A percentile compares a stretch with the other conserved stretches of the same genome.
Conservation (phyloP, 2,888 invertebrate genomes). For the Meteorus colon region DNA sequence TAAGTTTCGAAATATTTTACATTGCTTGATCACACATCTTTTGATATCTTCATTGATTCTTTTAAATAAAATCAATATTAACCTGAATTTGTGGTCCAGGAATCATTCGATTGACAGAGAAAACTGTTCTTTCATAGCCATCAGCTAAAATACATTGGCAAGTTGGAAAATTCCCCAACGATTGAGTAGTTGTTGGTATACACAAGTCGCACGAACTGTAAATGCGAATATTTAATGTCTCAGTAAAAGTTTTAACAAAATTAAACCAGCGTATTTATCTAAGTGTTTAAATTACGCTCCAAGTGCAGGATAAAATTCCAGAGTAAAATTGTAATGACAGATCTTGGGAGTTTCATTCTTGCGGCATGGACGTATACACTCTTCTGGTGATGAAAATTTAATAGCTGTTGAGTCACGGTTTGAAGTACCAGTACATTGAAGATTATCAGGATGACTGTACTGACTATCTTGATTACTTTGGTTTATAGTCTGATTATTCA, state of each 20-base stretch:
- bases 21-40: too few relatives aligned
- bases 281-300: conserved; percentile 81
- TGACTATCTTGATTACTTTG: not conserved
- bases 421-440: not conserved
- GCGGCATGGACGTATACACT: conserved; percentile 86
- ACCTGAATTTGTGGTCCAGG: conserved; percentile 93
- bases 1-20: too few relatives aligned
- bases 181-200: conserved; percentile 87
- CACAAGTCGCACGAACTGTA: conserved; percentile 88
- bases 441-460: not conserved
- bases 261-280: not conserved
- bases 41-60: too few relatives aligned
- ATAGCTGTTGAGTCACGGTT: not conserved
- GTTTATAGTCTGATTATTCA: not conserved
- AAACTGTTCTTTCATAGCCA: conserved; percentile 88
- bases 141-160: conserved; percentile 92
- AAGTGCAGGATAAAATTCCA: conserved; percentile 87
- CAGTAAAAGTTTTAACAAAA: not conserved
- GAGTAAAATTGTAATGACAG: conserved; percentile 89
- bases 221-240: not conserved
- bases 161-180: conserved; percentile 81
- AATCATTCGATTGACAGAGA: conserved; percentile 89
- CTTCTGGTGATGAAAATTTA: conserved; percentile 82
- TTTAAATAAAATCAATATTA: not conserved
- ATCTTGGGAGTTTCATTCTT: conserved; percentile 87